phyloP scores from a whole-genome alignment of 2,888 invertebrate genomes.

The Polyommatus iphigenia region DNA sequence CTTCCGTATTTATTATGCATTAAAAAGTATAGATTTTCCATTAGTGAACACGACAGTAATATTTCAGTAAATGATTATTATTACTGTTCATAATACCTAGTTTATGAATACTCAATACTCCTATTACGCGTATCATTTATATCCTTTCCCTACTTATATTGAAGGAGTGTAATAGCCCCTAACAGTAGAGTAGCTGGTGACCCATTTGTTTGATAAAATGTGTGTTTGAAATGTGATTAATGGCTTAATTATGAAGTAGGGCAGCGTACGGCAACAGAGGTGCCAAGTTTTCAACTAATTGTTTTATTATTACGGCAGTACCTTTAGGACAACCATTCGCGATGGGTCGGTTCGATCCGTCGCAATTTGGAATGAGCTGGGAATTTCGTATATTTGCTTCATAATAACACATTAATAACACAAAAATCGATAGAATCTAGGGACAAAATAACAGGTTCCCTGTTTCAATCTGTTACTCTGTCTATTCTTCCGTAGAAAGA shows the following conservation, averaged over 20 bases:
- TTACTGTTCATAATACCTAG: slow-evolving; percentile 1
- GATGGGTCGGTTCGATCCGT: too few species aligned
- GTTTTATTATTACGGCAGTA: not conserved
- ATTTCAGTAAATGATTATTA: not conserved
- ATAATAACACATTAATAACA: too few species aligned
- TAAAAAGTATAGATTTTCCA: not conserved
- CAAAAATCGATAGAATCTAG: too few species aligned
- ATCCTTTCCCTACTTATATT: not conserved
- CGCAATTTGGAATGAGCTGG: too few species aligned
- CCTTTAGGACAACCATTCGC: not conserved
- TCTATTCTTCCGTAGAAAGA: too few species aligned
- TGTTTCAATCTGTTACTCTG: too few species aligned
- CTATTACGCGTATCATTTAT: not conserved
- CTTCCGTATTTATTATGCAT: not conserved
- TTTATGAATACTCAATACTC: slow-evolving; percentile 3
- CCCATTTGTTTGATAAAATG: slow-evolving; percentile 26
- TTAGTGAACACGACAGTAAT: not conserved
- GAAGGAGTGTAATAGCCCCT: not conserved
- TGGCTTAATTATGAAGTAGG: slow-evolving; percentile 23
- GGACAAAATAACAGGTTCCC: too few species aligned
- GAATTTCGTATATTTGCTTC: too few species aligned
- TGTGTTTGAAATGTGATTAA: slow-evolving; percentile 26
- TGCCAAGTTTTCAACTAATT: slow-evolving; percentile 10
- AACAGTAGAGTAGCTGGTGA: not conserved
- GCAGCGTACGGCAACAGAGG: not conserved